These are phyloP conservation scores for Medauroidea extradentata DNA, from an alignment of 1,140 invertebrate species.

Conservation along the genomic window DNA sequence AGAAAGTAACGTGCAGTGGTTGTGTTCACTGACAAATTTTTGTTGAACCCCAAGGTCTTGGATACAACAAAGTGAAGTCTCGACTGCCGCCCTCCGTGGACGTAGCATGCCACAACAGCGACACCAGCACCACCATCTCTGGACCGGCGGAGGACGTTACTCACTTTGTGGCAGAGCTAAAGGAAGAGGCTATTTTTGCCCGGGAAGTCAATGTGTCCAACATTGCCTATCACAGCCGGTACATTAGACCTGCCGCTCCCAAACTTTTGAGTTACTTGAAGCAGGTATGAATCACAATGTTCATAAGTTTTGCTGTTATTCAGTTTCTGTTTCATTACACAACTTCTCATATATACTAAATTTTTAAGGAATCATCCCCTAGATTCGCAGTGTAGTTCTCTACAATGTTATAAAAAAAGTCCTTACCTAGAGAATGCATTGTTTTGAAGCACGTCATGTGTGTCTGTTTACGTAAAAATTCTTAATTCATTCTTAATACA, in stretches of 20 bases:
- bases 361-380: not conserved
- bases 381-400: not conserved
- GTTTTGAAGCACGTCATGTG: too few species aligned
- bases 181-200: slow-evolving; percentile 50
- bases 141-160: slow-evolving; percentile 44
- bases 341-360: not conserved
- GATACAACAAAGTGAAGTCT: not conserved
- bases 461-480: too few species aligned
- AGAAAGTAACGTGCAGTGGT: too few species aligned
- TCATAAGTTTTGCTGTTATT: not conserved
- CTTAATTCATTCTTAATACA: too few species aligned
- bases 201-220: slow-evolving; percentile 54
- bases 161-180: slow-evolving; percentile 14
- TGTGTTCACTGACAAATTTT: too few species aligned
- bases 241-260: slow-evolving; percentile 56
- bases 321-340: not conserved
- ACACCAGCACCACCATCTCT: slow-evolving; percentile 57
- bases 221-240: slow-evolving; percentile 58
- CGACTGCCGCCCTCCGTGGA: slow-evolving; percentile 41
- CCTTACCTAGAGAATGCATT: too few species aligned
- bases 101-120: slow-evolving; percentile 58
- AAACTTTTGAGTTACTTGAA: slow-evolving; percentile 65
- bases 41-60: too few species aligned
- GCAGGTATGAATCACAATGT: slow-evolving; percentile 46
- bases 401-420: not conserved